Evolutionary conservation across 2,113 vertebrate species (phyloP).

Genomic region (Lampris incognitus): DNA sequence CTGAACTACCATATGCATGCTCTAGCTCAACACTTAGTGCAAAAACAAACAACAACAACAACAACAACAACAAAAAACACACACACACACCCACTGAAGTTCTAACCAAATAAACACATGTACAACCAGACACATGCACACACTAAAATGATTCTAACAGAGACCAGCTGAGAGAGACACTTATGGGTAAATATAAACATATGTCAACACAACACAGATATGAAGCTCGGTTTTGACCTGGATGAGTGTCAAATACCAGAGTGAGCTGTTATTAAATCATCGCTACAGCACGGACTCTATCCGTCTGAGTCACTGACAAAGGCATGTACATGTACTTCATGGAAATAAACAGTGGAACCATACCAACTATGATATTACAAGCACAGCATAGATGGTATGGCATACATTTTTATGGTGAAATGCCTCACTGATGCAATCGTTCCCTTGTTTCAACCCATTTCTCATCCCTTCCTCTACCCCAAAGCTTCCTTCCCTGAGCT

Average conservation of each 20-base stretch:
- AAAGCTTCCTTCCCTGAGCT: conserved; percentile 55
- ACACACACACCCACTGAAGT: not conserved
- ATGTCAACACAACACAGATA: not conserved
- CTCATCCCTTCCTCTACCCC: conserved; percentile 38
- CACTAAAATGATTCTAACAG: not conserved
- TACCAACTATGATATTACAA: not conserved
- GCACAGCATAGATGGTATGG: conserved; percentile 2
- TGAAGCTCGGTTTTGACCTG: conserved; percentile 1
- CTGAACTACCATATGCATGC: not conserved
- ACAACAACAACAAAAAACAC: not conserved
- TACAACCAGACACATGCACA: conserved; percentile 3
- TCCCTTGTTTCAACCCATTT: conserved; percentile 32
- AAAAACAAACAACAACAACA: no score
- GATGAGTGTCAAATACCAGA: not conserved
- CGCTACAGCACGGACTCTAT: conserved; percentile 20
- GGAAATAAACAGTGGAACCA: not conserved
- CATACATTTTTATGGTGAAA: not conserved
- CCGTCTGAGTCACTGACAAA: conserved; percentile 4
- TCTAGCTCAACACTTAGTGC: no score
- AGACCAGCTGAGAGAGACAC: no score
- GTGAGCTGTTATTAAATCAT: conserved; percentile 3
- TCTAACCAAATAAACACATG: not conserved
- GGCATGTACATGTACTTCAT: not conserved
- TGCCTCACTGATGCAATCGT: conserved; percentile 20
- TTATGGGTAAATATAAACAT: no score